Percentiles rank a stretch among this genome's conserved stretches.
These are phyloP conservation scores for Brachionus angularis DNA, from an alignment of 1,140 invertebrate genomes.

Conservation along the genomic window DNA sequence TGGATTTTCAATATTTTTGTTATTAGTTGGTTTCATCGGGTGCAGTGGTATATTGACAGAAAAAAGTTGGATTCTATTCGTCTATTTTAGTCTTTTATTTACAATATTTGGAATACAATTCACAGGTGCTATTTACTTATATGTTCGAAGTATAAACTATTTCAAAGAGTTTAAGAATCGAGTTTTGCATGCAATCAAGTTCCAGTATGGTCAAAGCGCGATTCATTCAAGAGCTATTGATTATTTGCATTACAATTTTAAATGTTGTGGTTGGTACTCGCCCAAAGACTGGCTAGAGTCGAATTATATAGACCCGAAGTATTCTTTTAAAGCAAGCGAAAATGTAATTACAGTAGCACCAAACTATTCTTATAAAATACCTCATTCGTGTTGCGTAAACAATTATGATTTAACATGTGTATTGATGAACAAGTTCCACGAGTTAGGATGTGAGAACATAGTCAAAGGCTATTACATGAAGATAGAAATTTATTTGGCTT, in stretches of 20 bases:
- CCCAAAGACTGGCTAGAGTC: constrained; percentile 27
- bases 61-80: constrained; percentile 40
- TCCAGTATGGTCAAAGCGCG: constrained; percentile 21
- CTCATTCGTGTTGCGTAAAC: constrained; percentile 38
- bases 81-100: constrained; percentile 34
- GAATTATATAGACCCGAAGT: constrained; percentile 12
- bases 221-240: constrained; percentile 29
- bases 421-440: constrained; percentile 33
- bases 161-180: constrained; percentile 35
- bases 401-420: constrained; percentile 37
- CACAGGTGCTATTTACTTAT: constrained; percentile 12
- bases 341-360: constrained; percentile 30
- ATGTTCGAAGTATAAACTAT: constrained; percentile 29
- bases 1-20: constrained; percentile 26
- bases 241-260: constrained; percentile 34
- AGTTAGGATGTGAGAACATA: constrained; percentile 28
- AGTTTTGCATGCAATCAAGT: constrained; percentile 3
- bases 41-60: constrained; percentile 23
- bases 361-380: constrained; percentile 32
- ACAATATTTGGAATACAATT: constrained; percentile 33
- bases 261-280: constrained; percentile 41
- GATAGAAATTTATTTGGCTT: constrained; percentile 35
- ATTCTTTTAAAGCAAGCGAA: constrained; percentile 2
- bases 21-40: constrained; percentile 36
- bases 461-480: constrained; percentile 12